Evolutionary conservation across 2,888 invertebrate genomes (phyloP).

Genomic region (Parascotia fuliginaria): DNA sequence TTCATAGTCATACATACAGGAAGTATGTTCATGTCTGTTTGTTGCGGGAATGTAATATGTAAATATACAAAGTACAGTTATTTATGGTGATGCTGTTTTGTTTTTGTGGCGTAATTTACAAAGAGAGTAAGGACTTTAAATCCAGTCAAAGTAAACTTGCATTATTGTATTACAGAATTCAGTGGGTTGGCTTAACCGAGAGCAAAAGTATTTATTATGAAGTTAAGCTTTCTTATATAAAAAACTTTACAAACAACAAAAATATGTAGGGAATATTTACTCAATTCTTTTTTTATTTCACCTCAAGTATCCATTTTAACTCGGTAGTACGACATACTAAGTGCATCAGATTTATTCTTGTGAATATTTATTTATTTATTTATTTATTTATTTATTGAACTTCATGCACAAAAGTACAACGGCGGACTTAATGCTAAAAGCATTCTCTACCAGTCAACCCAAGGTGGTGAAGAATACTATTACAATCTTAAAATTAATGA

Average conservation of each 20-base stretch:
- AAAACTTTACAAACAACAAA: slow-evolving; percentile 10
- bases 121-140: slow-evolving; percentile 43
- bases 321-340: background rate
- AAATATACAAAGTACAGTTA: slow-evolving; percentile 33
- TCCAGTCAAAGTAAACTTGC: slow-evolving; percentile 49
- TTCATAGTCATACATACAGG: slow-evolving; percentile 31
- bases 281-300: background rate
- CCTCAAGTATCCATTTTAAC: background rate
- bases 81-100: slow-evolving; percentile 41
- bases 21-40: slow-evolving; percentile 25
- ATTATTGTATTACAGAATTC: slow-evolving; percentile 51
- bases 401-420: no score
- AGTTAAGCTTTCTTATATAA: slow-evolving; percentile 16
- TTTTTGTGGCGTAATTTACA: slow-evolving; percentile 35
- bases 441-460: no score
- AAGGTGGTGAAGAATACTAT: no score
- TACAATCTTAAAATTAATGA: no score
- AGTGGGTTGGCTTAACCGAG: slow-evolving; percentile 49
- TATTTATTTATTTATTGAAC: no score
- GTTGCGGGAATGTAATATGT: slow-evolving; percentile 33
- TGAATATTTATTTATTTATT: no score
- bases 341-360: background rate
- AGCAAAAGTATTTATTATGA: slow-evolving; percentile 43
- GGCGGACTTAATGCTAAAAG: no score
- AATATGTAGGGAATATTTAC: slow-evolving; percentile 2